Evolutionary conservation across 2,888 invertebrate genomes (phyloP), one percentile per base, ranked within the genome.

Genomic region (Andrena bucephala): DNA sequence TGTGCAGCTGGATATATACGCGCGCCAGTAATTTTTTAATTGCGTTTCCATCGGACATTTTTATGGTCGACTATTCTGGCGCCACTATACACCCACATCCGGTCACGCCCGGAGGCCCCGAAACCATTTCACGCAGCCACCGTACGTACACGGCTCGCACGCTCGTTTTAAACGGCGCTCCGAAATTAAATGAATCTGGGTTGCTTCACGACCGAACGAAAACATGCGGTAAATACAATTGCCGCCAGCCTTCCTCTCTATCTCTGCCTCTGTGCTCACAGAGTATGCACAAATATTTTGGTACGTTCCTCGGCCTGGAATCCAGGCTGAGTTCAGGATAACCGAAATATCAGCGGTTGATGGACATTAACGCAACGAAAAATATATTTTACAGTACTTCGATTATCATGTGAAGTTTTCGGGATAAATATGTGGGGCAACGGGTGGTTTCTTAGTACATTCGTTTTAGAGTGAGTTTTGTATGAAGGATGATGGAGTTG

Each of bases 11-110:
- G 71, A 80, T 86, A 85, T 88, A 87, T 85, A 85, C 85, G 83
- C 71, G 81, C n/a, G 80, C 84, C 70, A 87, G 82, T 89, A 87
- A 89, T 89, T 86, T 89, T 87, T 87, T 89, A 87, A 89, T 89
- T 87, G 85, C 86, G 77, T 89, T 89, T 86, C 85, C 85, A 89
- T 89, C 85, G 86, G 87, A 86, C 84, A 89, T 89, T 89, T 87
- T 89, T 89, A 87, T 88, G 88, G 88, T 79, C 81, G 87, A 80
- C 87, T 87, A 87, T 88, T 83, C 82, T 85, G 76, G 71, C 63
- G 82, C 63, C 62, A 66, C 73, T 71, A 75, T 84, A 60, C 67
- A 54, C 62, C 68, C 76, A 67, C 57, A 80, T 75, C 77, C 78
- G 73, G 70, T 77, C 70, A 36, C 59, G 27, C 27, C 72, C 76